Percentiles rank a stretch among this genome's conserved stretches.
phyloP scores from a whole-genome alignment of 2,113 vertebrate genomes.

The Ophthalmolycus amberensis region DNA sequence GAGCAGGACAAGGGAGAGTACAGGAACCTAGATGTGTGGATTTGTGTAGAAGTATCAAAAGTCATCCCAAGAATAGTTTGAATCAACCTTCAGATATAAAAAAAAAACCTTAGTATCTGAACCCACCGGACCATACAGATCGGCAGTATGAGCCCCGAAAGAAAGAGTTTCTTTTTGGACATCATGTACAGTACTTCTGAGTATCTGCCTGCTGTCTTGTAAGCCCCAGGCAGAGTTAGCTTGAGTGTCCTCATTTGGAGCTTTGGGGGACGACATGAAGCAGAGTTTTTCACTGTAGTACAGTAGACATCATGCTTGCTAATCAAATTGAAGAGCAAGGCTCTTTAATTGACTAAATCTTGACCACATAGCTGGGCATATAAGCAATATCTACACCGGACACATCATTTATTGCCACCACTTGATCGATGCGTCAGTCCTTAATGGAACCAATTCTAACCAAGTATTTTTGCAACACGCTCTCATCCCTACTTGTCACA shows the following conservation, averaged over 20 bases:
- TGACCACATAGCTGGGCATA: neutral
- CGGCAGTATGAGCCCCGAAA: neutral
- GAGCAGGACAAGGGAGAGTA: neutral
- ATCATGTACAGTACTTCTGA: conserved; percentile 11
- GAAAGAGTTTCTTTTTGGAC: conserved; percentile 20
- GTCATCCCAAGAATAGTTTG: neutral
- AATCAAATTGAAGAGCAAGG: neutral
- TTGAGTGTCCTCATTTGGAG: conserved; percentile 33
- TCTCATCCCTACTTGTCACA: neutral
- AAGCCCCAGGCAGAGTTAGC: conserved; percentile 12
- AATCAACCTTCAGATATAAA: conserved; percentile 2
- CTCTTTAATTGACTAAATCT: neutral
- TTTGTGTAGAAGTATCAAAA: neutral
- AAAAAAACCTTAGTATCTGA: neutral
- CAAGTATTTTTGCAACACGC: neutral
- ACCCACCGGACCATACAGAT: neutral
- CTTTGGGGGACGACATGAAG: neutral
- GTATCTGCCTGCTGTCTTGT: conserved; percentile 24
- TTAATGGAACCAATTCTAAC: neutral
- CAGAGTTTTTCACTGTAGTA: neutral
- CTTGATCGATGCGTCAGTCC: neutral
- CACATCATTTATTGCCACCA: neutral
- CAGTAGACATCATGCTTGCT: neutral
- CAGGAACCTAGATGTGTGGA: neutral
- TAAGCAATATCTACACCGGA: neutral